Conservation (phyloP, 2,797 vertebrate species). For the Yasuhikotakia modesta region DNA sequence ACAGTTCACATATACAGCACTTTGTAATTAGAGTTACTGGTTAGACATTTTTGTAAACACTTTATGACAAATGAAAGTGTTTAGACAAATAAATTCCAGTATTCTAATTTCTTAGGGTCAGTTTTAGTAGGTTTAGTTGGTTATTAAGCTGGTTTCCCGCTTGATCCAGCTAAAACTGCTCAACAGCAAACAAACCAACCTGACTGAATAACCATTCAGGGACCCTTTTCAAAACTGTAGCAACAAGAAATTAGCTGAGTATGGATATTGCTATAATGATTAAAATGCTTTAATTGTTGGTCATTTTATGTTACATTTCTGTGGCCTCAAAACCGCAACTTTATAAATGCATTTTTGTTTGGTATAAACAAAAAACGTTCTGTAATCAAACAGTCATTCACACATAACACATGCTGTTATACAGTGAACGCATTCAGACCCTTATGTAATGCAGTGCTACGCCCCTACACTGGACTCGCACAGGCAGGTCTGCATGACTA, state of each 20-base stretch:
- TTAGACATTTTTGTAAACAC: too few relatives aligned
- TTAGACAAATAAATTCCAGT: too few relatives aligned
- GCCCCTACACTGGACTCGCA: not conserved
- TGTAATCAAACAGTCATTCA: not conserved
- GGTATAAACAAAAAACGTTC: not conserved
- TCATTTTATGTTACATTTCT: not conserved
- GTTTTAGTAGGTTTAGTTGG: too few relatives aligned
- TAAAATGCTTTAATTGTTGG: not conserved
- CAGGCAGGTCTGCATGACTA: constrained; percentile 23
- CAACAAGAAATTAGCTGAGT: not conserved
- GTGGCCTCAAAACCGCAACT: not conserved
- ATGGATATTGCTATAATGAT: not conserved
- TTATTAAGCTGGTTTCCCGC: too few relatives aligned
- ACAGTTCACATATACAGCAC: too few relatives aligned
- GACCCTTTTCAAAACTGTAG: not conserved
- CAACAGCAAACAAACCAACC: too few relatives aligned
- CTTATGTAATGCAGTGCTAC: not conserved
- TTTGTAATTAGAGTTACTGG: too few relatives aligned
- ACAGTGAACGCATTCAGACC: not conserved
- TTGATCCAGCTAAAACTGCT: too few relatives aligned
- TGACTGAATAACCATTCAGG: not conserved
- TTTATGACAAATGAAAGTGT: too few relatives aligned
- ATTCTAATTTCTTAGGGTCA: too few relatives aligned
- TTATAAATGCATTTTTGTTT: constrained; percentile 1
- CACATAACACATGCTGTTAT: not conserved